Evolutionary conservation across 2,888 invertebrate species (phyloP), one percentile per base, ranked within the genome.

Genomic region (Megalurothrips usitatus): DNA sequence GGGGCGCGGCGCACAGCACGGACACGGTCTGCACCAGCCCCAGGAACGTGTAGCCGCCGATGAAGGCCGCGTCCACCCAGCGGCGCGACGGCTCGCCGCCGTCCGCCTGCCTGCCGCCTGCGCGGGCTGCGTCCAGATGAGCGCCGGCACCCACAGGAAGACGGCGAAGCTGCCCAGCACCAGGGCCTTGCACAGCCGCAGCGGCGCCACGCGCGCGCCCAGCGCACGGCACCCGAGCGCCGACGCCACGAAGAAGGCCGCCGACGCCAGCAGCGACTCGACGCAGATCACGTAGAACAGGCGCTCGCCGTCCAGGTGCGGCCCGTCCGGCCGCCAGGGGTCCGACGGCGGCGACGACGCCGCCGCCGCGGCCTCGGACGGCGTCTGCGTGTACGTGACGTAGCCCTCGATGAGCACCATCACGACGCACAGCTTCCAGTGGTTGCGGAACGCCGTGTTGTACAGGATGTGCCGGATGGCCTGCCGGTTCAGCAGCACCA

Each of bases 381-480:
- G 23, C 68, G 68, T 58, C 58, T 17, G n/a, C 19, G 23, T 23
- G 68, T 75, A 75, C 68, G 68, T 26, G 23, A 75, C 68, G 86
- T 95, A 96, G 0, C 96, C 93, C 87, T 96, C 96, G 85, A 95
- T 89, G 83, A 96, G 88, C 82, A 94, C 88, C 79, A 96, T 88
- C 43, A 96, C 91, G 17, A 96, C 89, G 12, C 93, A 91, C 79
- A 97, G 87, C 87, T 96, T 96, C 95, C 94, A 94, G 85, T 91
- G 92, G 6, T 26, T 23, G 26, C 68, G 68, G 68, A 75, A 75
- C 26, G 68, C 89, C 11, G 92, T 92, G 86, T 97, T 97, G 84
- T 92, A 93, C 17, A 97, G 88, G 52, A 96, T 89, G 88, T 97
- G 97, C 52, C 96, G 89, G 86, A 95, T 96, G 0, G 96, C 96